Evolutionary conservation across 2,888 invertebrate species (phyloP).

Genomic region (Alitta virens): DNA sequence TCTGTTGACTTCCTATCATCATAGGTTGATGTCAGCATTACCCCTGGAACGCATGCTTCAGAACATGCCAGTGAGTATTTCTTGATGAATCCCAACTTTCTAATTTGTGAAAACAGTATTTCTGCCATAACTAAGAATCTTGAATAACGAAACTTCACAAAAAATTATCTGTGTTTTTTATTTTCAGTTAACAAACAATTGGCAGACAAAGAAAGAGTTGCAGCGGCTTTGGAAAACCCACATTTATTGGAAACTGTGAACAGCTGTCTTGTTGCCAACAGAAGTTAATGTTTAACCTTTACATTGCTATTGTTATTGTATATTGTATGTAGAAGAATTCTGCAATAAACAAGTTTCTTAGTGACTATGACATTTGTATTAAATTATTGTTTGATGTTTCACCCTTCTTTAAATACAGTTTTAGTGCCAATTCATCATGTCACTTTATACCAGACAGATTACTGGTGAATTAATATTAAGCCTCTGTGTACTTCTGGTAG

Average conservation of each 20-base stretch:
- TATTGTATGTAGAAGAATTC: too few species aligned
- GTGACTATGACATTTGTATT: too few species aligned
- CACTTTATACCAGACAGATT: too few species aligned
- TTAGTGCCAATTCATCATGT: too few species aligned
- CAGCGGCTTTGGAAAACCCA: slow-evolving; percentile 92
- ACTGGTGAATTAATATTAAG: too few species aligned
- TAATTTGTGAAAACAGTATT: slow-evolving; percentile 7
- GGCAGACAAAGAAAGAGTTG: slow-evolving; percentile 95
- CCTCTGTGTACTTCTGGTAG: too few species aligned
- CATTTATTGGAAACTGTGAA: slow-evolving; percentile 91
- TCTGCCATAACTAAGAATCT: background rate
- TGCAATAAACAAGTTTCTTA: too few species aligned
- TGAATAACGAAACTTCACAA: background rate
- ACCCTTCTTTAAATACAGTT: too few species aligned
- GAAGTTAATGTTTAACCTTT: too few species aligned
- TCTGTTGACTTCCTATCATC: slow-evolving; percentile 10
- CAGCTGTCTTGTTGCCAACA: slow-evolving; percentile 65
- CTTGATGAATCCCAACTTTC: background rate
- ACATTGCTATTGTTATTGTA: too few species aligned
- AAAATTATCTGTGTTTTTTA: background rate
- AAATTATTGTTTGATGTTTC: too few species aligned
- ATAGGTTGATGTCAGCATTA: slow-evolving; percentile 83
- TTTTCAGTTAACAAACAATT: slow-evolving; percentile 87
- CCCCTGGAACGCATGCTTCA: slow-evolving; percentile 88
- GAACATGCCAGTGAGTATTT: slow-evolving; percentile 69